A percentile compares a stretch with the other conserved stretches of the same genome.
These are phyloP conservation scores for Eueremaeus valkanovi DNA, from an alignment of 2,888 invertebrate species.

Conservation along the genomic window DNA sequence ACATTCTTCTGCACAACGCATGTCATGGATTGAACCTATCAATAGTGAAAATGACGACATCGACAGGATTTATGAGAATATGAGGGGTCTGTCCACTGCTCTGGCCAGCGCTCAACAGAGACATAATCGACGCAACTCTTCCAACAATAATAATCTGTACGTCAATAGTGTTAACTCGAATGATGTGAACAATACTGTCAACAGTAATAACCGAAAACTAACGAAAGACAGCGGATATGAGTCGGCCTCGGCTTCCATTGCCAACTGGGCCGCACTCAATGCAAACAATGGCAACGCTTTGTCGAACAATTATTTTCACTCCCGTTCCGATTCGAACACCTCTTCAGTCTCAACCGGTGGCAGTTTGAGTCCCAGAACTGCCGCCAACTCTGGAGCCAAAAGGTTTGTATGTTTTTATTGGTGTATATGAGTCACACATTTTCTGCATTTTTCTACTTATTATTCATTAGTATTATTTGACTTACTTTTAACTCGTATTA, in stretches of 20 bases:
- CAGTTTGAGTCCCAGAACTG: conserved; percentile 23
- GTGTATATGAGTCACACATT: no score
- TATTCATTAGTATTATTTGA: background rate
- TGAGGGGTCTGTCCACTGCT: background rate
- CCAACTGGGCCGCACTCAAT: conserved; percentile 6
- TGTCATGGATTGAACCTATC: conserved; percentile 19
- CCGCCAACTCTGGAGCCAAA: conserved; percentile 22
- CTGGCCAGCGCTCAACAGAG: conserved; percentile 8
- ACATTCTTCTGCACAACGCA: conserved; percentile 16
- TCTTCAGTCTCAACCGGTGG: conserved; percentile 32
- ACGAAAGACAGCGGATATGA: conserved; percentile 41
- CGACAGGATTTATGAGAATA: conserved; percentile 30
- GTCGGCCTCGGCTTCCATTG: conserved; percentile 32
- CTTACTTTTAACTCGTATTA: background rate
- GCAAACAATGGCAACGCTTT: conserved; percentile 13
- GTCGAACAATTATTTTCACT: conserved; percentile 29
- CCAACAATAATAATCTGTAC: conserved; percentile 26
- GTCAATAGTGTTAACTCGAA: background rate
- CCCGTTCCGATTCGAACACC: conserved; percentile 35
- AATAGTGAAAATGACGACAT: background rate
- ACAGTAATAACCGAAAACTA: conserved; percentile 27
- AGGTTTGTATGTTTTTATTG: conserved; percentile 1
- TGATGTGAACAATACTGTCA: background rate
- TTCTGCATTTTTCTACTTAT: conserved; percentile 3
- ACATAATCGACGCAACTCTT: conserved; percentile 2